Evolutionary conservation across 2,113 vertebrate genomes (phyloP), one percentile per base, ranked within the genome.

Genomic region (Melanotaenia duboulayi): DNA sequence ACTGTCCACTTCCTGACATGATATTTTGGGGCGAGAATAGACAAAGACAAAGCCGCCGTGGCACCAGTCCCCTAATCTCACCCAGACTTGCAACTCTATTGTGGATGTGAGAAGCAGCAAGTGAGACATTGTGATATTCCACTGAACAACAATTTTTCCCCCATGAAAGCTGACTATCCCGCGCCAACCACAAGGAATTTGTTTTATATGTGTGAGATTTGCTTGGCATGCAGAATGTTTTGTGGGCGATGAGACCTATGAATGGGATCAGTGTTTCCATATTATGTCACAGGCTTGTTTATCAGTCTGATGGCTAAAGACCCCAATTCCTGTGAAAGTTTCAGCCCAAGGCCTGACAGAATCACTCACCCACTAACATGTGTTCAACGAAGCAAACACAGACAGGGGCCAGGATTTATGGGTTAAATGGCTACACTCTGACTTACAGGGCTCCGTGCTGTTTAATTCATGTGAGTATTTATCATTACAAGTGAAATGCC

Each of bases 191-290:
- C 90, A 73, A 88, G 86, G 87, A 92, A 92, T 91, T 84, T 87
- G 83, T 87, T 90, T 92, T 90, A 85, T 89, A 91, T 74, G 87
- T 94, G 90, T 78, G 82, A 92, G 87, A 89, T 91, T 88, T 86
- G 84, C 82, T 75, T 68, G 71, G 78, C 70, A 83, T 83, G 90
- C 87, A 78, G 83, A 91, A 90, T 86, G 82, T 89, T 88, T 87
- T 86, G 82, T 32, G 85, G 90, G 71, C 68, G 84, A 90, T 71
- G 88, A 84, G 86, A 84, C 78, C 78, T 54, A 67, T 90, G 85
- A 91, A 89, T 88, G 88, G 90, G 82, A 86, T 94, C 89, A 93
- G 74, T 92, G 88, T 94, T 94, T 94, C 92, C 91, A 92, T 89
- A 90, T 90, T 90, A 92, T 92, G 89, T 92, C 90, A 92, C 82